These are phyloP conservation scores for Zoanthus solanderi DNA, from an alignment of 92 coral and sea anemone species.

Conservation along the genomic window DNA sequence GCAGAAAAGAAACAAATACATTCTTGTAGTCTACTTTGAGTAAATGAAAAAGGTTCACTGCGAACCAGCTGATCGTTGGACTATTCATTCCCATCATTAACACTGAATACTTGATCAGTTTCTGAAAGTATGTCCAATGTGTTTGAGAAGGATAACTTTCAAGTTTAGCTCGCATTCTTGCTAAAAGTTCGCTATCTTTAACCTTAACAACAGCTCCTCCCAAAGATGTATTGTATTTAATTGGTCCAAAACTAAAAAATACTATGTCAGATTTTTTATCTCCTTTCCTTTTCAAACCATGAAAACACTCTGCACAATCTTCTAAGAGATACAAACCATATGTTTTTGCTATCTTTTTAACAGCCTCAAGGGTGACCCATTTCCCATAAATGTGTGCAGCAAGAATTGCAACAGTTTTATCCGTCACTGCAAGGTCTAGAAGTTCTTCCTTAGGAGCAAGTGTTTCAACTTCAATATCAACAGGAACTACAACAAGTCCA, in stretches of 20 bases:
- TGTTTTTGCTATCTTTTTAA: slow-evolving; percentile 73
- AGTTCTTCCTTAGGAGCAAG: slow-evolving; percentile 90
- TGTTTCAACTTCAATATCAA: slow-evolving; percentile 89
- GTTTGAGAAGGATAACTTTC: slow-evolving; percentile 77
- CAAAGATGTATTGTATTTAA: slow-evolving; percentile 86
- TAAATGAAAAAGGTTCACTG: slow-evolving; percentile 59
- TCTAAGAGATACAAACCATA: slow-evolving; percentile 83
- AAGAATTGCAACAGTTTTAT: slow-evolving; percentile 88
- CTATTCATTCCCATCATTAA: slow-evolving; percentile 75
- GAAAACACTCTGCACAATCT: slow-evolving; percentile 98
- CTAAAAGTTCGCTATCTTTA: slow-evolving; percentile 66
- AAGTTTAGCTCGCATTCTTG: slow-evolving; percentile 82
- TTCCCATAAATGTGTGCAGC: slow-evolving; percentile 95
- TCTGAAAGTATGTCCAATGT: slow-evolving; percentile 72
- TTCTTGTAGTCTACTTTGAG: slow-evolving; percentile 79
- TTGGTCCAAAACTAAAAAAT: slow-evolving; percentile 94
- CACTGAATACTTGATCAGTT: slow-evolving; percentile 80
- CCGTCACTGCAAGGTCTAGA: slow-evolving; percentile 82
- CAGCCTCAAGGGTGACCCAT: slow-evolving; percentile 84
- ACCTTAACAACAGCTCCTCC: slow-evolving; percentile 90
- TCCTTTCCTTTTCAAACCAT: slow-evolving; percentile 83
- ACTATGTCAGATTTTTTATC: slow-evolving; percentile 80
- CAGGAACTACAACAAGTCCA: slow-evolving; percentile 84
- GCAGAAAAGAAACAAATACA: slow-evolving; percentile 77
- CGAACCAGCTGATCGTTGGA: slow-evolving; percentile 49